A percentile compares a stretch with the other conserved stretches of the same genome.
phyloP scores from a whole-genome alignment of 2,888 invertebrate genomes.

The Ormyrus nitidulus region DNA sequence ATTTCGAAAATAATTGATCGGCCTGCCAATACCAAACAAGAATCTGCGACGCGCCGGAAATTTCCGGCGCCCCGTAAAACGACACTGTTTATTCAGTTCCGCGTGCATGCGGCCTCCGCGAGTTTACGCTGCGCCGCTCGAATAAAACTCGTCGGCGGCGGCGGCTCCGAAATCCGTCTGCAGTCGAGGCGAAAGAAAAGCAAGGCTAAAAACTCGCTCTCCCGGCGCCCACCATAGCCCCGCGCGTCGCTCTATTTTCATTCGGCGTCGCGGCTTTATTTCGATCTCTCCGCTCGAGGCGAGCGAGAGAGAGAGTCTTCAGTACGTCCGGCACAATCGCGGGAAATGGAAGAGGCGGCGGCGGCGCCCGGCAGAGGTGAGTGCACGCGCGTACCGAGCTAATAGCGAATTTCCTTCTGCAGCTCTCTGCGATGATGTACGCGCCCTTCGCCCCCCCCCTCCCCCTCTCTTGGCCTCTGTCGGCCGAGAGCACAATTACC shows the following conservation, averaged over 20 bases:
- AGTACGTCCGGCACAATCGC: constrained; percentile 47
- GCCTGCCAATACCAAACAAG: no score
- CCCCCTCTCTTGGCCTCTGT: neutral
- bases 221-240: neutral
- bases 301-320: neutral
- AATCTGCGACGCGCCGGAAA: no score
- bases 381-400: constrained; percentile 1
- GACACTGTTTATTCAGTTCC: no score
- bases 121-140: no score
- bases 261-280: neutral
- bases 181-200: neutral
- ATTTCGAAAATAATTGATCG: no score
- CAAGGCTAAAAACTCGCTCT: neutral
- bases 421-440: neutral
- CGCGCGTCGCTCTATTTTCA: neutral
- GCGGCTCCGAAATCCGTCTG: no score
- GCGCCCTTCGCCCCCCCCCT: neutral
- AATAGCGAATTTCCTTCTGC: constrained; percentile 35
- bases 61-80: no score
- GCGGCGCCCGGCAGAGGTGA: constrained; percentile 27
- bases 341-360: constrained; percentile 35
- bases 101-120: no score
- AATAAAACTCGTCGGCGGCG: no score
- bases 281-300: neutral
- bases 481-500: no score